These are phyloP conservation scores for Drosophila orosa DNA, from an alignment of 1,140 invertebrate genomes.

Conservation along the genomic window DNA sequence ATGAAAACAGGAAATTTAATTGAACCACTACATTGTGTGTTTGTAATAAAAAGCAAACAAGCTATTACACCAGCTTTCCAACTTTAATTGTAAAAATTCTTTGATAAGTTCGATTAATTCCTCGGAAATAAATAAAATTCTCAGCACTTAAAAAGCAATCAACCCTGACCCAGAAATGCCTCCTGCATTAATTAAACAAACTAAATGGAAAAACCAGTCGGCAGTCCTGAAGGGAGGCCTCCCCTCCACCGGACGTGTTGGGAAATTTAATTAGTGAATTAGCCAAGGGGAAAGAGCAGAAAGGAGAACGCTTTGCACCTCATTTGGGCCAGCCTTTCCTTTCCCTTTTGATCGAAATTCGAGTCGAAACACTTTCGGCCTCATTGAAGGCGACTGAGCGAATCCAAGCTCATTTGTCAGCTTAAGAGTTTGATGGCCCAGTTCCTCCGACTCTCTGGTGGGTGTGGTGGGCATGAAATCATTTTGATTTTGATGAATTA, in stretches of 20 bases:
- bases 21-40: background rate
- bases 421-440: slow-evolving; percentile 41
- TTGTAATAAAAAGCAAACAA: background rate
- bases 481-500: slow-evolving; percentile 75
- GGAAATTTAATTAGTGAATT: slow-evolving; percentile 76
- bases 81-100: background rate
- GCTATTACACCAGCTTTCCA: background rate
- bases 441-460: slow-evolving; percentile 24
- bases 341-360: slow-evolving; percentile 45
- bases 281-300: slow-evolving; percentile 30
- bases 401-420: slow-evolving; percentile 68
- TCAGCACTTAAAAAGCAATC: slow-evolving; percentile 73
- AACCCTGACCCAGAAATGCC: slow-evolving; percentile 23
- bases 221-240: slow-evolving; percentile 11
- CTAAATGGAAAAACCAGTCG: slow-evolving; percentile 31
- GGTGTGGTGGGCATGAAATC: slow-evolving; percentile 40
- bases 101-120: background rate
- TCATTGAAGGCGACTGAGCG: slow-evolving; percentile 16
- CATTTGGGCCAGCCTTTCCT: slow-evolving; percentile 39
- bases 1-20: background rate
- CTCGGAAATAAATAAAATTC: slow-evolving; percentile 39
- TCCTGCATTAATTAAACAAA: slow-evolving; percentile 60
- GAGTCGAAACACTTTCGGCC: slow-evolving; percentile 37
- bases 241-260: slow-evolving; percentile 47
- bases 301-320: slow-evolving; percentile 42